These are phyloP conservation scores for Taphrorychus bicolor DNA, from an alignment of 2,888 invertebrate species.

Conservation along the genomic window DNA sequence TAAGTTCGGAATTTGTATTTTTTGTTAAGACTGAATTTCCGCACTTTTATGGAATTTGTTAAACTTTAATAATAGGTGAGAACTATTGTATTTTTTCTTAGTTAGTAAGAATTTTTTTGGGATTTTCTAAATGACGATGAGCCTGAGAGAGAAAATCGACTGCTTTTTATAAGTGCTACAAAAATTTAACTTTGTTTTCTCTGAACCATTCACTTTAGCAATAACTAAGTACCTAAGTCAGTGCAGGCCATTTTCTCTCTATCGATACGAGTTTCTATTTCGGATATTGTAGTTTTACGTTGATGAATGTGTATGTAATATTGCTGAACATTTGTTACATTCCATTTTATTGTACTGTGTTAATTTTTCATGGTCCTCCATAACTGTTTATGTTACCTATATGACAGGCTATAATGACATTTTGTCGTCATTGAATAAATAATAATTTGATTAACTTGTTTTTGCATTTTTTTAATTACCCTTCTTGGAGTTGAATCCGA, in stretches of 20 bases:
- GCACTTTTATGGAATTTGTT: slow-evolving; percentile 9
- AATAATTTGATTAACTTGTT: background rate
- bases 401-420: background rate
- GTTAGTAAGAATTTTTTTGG: background rate
- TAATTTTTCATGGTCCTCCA: background rate
- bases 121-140: background rate
- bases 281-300: too few species aligned
- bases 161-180: too few species aligned
- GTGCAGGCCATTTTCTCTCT: background rate
- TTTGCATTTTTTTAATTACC: too few species aligned
- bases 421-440: background rate
- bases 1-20: slow-evolving; percentile 50
- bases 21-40: slow-evolving; percentile 56
- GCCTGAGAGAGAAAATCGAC: background rate
- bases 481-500: too few species aligned
- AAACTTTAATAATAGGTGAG: background rate
- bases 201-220: too few species aligned
- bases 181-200: too few species aligned
- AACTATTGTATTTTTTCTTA: background rate
- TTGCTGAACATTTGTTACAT: background rate
- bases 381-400: background rate
- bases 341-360: background rate
- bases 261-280: too few species aligned
- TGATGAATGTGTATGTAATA: too few species aligned
- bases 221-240: background rate